Evolutionary conservation across 1,140 invertebrate genomes (phyloP).

Genomic region (Arctopsyche grandis): DNA sequence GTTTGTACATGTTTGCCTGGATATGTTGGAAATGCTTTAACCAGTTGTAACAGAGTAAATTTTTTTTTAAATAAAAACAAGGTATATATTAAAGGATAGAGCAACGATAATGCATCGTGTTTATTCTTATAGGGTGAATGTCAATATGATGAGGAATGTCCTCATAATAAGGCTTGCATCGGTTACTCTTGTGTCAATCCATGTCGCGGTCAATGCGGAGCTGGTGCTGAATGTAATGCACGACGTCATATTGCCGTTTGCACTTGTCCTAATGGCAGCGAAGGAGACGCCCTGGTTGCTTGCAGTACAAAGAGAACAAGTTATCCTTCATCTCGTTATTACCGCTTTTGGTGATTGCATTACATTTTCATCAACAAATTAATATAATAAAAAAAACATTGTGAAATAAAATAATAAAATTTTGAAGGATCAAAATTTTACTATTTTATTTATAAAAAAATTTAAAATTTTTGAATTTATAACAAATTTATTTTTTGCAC

Average conservation of each 20-base stretch:
- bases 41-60: slow-evolving; percentile 71
- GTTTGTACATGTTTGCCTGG: slow-evolving; percentile 83
- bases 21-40: slow-evolving; percentile 83
- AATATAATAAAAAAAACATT: background rate
- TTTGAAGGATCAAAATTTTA: too few species aligned
- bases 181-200: slow-evolving; percentile 79
- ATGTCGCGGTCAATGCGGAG: slow-evolving; percentile 81
- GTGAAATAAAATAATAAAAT: background rate
- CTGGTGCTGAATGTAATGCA: slow-evolving; percentile 72
- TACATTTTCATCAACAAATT: too few species aligned
- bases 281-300: slow-evolving; percentile 75
- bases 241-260: slow-evolving; percentile 85
- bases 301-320: slow-evolving; percentile 59
- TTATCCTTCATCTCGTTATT: slow-evolving; percentile 60
- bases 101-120: background rate
- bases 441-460: too few species aligned
- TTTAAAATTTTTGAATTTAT: too few species aligned
- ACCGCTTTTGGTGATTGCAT: slow-evolving; percentile 45
- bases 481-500: too few species aligned
- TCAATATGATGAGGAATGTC: slow-evolving; percentile 76
- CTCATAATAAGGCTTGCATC: slow-evolving; percentile 77
- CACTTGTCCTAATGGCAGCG: slow-evolving; percentile 81
- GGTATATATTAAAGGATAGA: background rate
- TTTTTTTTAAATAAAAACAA: background rate
- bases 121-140: slow-evolving; percentile 74